Evolutionary conservation across 2,888 invertebrate genomes (phyloP).

Genomic region (Melolontha melolontha): DNA sequence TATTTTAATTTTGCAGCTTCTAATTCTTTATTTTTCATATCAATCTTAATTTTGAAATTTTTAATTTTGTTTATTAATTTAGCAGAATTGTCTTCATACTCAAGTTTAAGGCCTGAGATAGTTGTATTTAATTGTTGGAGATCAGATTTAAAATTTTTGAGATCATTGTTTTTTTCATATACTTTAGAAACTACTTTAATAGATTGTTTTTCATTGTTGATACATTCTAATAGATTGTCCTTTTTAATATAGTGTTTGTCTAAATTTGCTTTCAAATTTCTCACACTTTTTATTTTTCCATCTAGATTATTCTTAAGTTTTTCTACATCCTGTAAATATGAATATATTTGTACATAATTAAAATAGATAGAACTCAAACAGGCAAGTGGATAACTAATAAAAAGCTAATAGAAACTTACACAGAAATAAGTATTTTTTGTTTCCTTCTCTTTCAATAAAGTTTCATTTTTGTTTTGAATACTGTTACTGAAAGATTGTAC

Average conservation of each 20-base stretch:
- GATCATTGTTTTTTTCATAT: neutral
- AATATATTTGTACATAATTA: too few relatives aligned
- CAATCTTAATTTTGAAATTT: neutral
- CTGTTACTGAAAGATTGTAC: neutral
- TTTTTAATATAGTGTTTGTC: neutral
- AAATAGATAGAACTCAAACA: neutral
- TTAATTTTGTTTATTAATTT: constrained; percentile 16
- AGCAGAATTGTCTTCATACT: neutral
- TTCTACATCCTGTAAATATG: too few relatives aligned
- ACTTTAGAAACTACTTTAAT: neutral
- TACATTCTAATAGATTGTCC: neutral
- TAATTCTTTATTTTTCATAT: neutral
- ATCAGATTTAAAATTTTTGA: neutral
- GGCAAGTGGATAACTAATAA: neutral
- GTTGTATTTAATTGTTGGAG: neutral
- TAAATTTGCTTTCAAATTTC: neutral
- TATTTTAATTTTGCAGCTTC: constrained; percentile 2
- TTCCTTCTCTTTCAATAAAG: constrained; percentile 1
- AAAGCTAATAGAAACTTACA: constrained; percentile 9
- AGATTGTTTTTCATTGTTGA: neutral
- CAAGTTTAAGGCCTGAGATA: neutral
- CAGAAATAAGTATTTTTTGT: neutral
- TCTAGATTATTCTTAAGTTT: neutral
- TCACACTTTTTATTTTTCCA: neutral
- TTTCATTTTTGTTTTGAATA: neutral